phyloP scores from a whole-genome alignment of 2,888 invertebrate genomes.

The Phlogophora meticulosa region DNA sequence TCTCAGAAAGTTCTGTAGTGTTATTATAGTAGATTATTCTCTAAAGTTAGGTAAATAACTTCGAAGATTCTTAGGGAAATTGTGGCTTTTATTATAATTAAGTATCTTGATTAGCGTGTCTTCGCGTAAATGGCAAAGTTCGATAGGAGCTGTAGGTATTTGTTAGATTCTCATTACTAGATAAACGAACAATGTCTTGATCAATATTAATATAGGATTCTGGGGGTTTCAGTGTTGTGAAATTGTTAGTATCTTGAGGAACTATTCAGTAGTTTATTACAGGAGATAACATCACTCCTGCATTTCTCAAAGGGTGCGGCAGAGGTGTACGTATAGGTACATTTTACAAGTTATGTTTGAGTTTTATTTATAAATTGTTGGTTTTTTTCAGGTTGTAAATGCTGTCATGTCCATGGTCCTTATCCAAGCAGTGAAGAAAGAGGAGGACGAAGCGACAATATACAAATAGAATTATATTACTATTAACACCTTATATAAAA shows the following conservation, averaged over 20 bases:
- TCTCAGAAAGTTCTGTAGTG: conserved; percentile 35
- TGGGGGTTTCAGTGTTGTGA: not conserved
- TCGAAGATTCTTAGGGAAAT: conserved; percentile 32
- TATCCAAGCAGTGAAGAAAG: conserved; percentile 94
- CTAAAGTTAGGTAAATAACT: conserved; percentile 20
- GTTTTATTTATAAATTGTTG: too few species aligned
- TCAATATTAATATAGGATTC: conserved; percentile 14
- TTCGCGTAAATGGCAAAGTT: conserved; percentile 6
- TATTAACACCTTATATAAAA: conserved; percentile 10
- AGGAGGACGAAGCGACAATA: conserved; percentile 92
- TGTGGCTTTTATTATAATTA: conserved; percentile 32
- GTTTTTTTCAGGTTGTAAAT: conserved; percentile 91
- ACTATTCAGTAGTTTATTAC: not conserved
- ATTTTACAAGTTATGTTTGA: too few species aligned
- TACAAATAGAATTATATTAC: conserved; percentile 75
- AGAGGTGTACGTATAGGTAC: too few species aligned
- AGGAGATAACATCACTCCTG: not conserved
- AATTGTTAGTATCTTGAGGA: not conserved
- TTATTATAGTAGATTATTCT: conserved; percentile 27
- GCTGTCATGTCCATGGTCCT: conserved; percentile 93
- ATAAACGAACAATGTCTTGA: conserved; percentile 9
- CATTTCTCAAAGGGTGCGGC: not conserved
- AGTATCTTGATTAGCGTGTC: conserved; percentile 4
- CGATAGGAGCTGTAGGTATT: not conserved
- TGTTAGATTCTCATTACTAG: not conserved